phyloP scores from a whole-genome alignment of 1,140 invertebrate species.

The Hycleus cichorii region DNA sequence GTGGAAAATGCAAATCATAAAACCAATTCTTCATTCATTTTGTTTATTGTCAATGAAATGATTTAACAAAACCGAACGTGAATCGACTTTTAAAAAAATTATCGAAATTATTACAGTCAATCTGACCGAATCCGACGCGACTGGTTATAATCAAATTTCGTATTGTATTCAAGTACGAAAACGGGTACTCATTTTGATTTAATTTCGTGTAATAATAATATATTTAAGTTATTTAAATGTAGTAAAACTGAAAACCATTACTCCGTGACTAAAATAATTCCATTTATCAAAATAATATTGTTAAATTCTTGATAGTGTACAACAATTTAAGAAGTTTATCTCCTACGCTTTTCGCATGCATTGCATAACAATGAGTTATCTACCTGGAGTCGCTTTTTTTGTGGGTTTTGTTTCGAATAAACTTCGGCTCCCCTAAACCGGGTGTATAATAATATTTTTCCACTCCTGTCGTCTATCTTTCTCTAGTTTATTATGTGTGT shows the following conservation, averaged over 20 bases:
- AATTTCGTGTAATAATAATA: too few relatives aligned
- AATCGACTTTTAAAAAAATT: too few relatives aligned
- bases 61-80: too few relatives aligned
- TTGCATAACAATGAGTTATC: slow-evolving; percentile 19
- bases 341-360: slow-evolving; percentile 6
- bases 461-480: not conserved
- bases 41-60: too few relatives aligned
- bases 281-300: slow-evolving; percentile 23
- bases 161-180: too few relatives aligned
- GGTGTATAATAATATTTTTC: not conserved
- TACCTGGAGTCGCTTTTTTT: slow-evolving; percentile 12
- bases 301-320: slow-evolving; percentile 9
- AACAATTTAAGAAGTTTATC: slow-evolving; percentile 6
- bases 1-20: too few relatives aligned
- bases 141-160: too few relatives aligned
- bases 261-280: slow-evolving; percentile 21
- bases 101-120: too few relatives aligned
- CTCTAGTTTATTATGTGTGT: too few relatives aligned
- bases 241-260: slow-evolving; percentile 1
- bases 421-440: not conserved
- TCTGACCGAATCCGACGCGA: too few relatives aligned
- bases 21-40: too few relatives aligned
- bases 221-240: slow-evolving; percentile 4
- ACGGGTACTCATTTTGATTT: too few relatives aligned
- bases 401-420: not conserved